These are phyloP conservation scores for Budorcas taxicolor DNA, from an alignment of 2,113 vertebrate genomes.

Conservation along the genomic window DNA sequence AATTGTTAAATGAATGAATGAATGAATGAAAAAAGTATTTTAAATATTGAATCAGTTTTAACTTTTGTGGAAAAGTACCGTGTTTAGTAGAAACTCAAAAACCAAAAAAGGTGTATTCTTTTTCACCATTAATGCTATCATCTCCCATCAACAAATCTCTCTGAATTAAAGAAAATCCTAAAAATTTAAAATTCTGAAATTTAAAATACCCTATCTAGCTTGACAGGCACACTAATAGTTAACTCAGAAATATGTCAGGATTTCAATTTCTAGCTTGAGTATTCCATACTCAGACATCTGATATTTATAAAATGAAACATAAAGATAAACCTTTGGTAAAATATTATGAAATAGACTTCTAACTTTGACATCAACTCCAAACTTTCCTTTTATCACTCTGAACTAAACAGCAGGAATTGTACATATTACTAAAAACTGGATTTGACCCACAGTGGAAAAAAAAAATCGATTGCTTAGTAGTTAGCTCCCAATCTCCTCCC, in stretches of 20 bases:
- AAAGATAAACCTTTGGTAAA: constrained; percentile 35
- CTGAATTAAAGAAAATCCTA: not conserved
- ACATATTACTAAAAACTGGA: constrained; percentile 26
- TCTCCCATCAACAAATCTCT: not conserved
- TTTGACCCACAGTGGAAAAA: not conserved
- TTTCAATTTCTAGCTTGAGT: constrained; percentile 20
- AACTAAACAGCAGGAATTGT: constrained; percentile 2
- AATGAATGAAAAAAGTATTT: not conserved
- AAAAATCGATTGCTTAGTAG: constrained; percentile 40
- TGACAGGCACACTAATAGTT: not conserved
- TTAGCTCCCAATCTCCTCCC: constrained; percentile 21
- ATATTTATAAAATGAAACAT: not conserved
- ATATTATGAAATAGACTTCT: constrained; percentile 16
- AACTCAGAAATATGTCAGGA: not conserved
- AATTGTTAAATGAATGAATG: not conserved
- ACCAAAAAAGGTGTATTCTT: not conserved
- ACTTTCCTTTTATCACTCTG: constrained; percentile 44
- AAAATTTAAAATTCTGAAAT: not conserved
- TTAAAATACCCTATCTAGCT: not conserved
- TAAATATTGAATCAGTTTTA: not conserved
- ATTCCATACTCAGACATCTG: not conserved
- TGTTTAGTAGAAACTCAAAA: not conserved
- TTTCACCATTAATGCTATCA: not conserved
- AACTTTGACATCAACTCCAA: constrained; percentile 16
- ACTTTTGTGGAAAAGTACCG: not conserved